A percentile compares a stretch with the other conserved stretches of the same genome.
Evolutionary conservation across 2,888 invertebrate species (phyloP).

Genomic region (Celastrina argiolus): DNA sequence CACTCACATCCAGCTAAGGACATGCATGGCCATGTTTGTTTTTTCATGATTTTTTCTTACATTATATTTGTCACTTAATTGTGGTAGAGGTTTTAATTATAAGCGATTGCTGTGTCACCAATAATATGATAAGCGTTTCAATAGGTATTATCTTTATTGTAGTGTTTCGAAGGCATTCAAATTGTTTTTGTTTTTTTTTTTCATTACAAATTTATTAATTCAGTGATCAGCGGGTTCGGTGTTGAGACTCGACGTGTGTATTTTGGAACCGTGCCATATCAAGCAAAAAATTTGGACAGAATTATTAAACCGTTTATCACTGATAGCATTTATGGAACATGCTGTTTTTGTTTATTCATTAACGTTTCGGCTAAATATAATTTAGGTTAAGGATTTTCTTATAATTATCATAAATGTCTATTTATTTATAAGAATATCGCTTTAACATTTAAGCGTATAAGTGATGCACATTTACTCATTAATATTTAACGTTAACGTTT

Average conservation of each 20-base stretch:
- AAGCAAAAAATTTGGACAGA: conserved; percentile 37
- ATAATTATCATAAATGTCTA: conserved; percentile 69
- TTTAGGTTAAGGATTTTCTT: conserved; percentile 64
- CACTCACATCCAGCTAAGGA: conserved; percentile 45
- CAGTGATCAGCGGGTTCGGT: conserved; percentile 53
- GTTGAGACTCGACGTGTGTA: conserved; percentile 33
- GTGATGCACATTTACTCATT: conserved; percentile 67
- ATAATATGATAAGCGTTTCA: conserved; percentile 72
- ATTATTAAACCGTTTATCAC: conserved; percentile 52
- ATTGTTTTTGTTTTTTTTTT: conserved; percentile 41
- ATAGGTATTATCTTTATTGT: conserved; percentile 49
- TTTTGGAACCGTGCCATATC: conserved; percentile 45
- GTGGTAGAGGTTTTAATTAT: conserved; percentile 61
- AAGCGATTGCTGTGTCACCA: conserved; percentile 76
- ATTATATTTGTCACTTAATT: conserved; percentile 54
- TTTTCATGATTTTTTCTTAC: conserved; percentile 55
- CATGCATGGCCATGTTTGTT: conserved; percentile 58
- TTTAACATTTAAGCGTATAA: conserved; percentile 62
- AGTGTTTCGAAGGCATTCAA: conserved; percentile 41
- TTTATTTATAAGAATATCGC: conserved; percentile 70
- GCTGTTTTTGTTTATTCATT: conserved; percentile 34
- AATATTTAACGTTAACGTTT: conserved; percentile 62
- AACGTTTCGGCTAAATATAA: conserved; percentile 53
- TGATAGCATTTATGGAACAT: conserved; percentile 41
- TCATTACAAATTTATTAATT: conserved; percentile 40